Conservation (phyloP, 2,888 invertebrate genomes). For the Limenitis camilla region DNA sequence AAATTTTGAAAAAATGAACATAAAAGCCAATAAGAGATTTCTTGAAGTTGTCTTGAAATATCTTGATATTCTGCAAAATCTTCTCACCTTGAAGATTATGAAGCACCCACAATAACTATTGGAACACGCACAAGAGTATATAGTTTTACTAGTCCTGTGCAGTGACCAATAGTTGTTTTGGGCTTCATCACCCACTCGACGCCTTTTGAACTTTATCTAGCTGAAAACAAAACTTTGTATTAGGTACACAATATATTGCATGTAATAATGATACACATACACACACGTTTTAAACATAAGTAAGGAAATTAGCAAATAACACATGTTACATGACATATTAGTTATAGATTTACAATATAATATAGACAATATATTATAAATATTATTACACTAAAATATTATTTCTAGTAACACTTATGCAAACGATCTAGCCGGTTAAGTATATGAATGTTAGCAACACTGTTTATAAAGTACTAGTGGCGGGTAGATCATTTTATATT, state of each 20-base stretch:
- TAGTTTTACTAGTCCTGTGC: conserved; percentile 91
- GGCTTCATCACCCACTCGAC: conserved; percentile 63
- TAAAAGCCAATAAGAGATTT: conserved; percentile 20
- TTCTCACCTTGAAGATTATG: conserved; percentile 48
- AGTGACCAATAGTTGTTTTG: conserved; percentile 99
- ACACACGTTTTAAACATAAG: not conserved
- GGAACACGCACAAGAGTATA: conserved; percentile 99
- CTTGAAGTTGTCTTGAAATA: conserved; percentile 12
- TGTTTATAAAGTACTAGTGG: too few species aligned
- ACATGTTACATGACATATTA: too few species aligned
- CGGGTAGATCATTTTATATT: too few species aligned
- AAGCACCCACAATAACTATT: conserved; percentile 95
- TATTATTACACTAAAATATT: too few species aligned
- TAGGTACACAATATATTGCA: conserved; percentile 11
- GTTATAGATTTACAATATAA: too few species aligned
- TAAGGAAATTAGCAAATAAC: too few species aligned
- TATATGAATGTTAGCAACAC: too few species aligned
- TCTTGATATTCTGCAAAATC: not conserved
- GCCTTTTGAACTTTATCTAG: conserved; percentile 8
- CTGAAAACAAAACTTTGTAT: conserved; percentile 24
- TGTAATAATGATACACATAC: not conserved
- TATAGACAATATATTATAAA: too few species aligned
- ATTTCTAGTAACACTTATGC: too few species aligned
- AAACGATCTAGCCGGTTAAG: too few species aligned
- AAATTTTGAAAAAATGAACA: conserved; percentile 16